phyloP scores from a whole-genome alignment of 2,113 vertebrate species.

The Galeopterus variegatus region DNA sequence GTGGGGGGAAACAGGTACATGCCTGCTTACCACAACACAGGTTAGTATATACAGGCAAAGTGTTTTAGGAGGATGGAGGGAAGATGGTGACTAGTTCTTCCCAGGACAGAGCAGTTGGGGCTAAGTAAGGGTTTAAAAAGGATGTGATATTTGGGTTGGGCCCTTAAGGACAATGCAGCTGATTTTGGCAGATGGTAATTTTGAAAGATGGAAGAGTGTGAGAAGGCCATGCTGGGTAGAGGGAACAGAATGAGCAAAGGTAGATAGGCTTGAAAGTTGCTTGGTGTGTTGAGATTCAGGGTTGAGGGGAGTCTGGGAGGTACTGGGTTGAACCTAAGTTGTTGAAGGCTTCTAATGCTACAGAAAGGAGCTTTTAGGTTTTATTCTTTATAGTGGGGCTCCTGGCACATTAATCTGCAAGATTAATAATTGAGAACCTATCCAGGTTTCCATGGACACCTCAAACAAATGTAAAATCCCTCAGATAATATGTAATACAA shows the following conservation, averaged over 20 bases:
- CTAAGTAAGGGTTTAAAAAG: background rate
- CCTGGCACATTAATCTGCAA: background rate
- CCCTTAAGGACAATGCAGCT: background rate
- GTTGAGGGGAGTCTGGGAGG: background rate
- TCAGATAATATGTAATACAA: background rate
- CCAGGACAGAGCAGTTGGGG: background rate
- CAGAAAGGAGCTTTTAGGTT: background rate
- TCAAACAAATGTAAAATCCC: slow-evolving; percentile 34
- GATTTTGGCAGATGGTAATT: background rate
- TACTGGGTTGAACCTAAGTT: background rate
- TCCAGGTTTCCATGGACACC: background rate
- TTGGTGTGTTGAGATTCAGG: background rate
- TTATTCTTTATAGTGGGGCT: background rate
- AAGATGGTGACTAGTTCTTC: background rate
- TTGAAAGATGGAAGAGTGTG: background rate
- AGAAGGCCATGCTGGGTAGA: no score
- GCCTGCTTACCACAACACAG: background rate
- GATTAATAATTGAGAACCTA: background rate
- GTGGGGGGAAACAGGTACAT: background rate
- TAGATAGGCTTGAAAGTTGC: background rate
- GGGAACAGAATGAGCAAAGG: background rate
- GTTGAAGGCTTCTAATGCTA: background rate
- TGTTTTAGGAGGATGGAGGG: background rate
- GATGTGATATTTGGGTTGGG: background rate
- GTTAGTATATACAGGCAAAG: rapidly evolving